Base-by-base conservation (phyloP, 2,797 vertebrate genomes). In the Cryptoblepharus egeriae region DNA sequence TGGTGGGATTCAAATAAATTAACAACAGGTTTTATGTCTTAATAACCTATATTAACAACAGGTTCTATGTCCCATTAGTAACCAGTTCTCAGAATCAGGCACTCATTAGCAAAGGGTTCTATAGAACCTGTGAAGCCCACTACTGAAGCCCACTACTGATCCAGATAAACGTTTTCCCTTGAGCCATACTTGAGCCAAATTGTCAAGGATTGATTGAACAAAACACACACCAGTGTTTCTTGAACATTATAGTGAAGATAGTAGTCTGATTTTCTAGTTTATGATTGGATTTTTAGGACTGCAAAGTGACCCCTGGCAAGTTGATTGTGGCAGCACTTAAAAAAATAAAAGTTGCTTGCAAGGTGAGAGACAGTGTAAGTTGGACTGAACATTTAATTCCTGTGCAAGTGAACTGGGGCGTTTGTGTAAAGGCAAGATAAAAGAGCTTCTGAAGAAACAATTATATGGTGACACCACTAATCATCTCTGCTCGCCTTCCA, bases 401-500 rank as follows among this genome's bases (percentile, higher is more conserved):
- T 76, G 3, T 15, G 42, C 37, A 42, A 49, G 30, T 39, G 30
- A 3, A 69, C 5, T n/a, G 11, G 26, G 20, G 11, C 2, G 45
- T 8, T 7, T 2, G 65, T n/a, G 49, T 57, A 58, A 52, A 70
- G 28, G 9, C 16, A 39, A n/a, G n/a, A 12, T 30, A 13, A 45
- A 30, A 49, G 4, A 49, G 11, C 45, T 49, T 49, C 7, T 49
- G 45, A 49, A 49, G 11, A 8, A 49, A 11, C 11, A 9, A 10
- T 49, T 32, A 20, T n/a, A n/a, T 13, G 12, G 5, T 1, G 64
- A 20, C 4, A 26, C 45, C 8, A 24, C 24, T 20, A 6, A 12
- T n/a, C 49, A 0, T 0, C 42, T 18, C 1, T 4, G 0, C 57
- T 64, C 76, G 2, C 20, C 9, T 71, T 61, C 57, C 9, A 7